These are phyloP conservation scores for Amphipyra tragopoginis DNA, from an alignment of 2,888 invertebrate genomes.

Conservation along the genomic window DNA sequence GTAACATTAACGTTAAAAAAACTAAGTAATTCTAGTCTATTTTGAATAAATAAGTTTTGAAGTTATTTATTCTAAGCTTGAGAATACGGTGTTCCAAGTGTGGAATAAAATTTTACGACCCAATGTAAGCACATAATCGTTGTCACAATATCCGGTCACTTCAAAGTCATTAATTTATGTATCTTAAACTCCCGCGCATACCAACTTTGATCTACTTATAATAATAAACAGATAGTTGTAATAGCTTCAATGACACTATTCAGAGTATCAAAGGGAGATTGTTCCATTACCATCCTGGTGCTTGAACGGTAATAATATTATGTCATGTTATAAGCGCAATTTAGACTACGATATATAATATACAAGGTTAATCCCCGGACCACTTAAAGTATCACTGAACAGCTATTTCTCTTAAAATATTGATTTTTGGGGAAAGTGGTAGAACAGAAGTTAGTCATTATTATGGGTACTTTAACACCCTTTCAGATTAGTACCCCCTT, in stretches of 20 bases:
- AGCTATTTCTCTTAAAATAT: no score
- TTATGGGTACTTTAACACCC: no score
- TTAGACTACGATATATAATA: no score
- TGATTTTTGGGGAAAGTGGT: no score
- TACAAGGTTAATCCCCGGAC: no score
- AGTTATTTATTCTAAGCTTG: no score
- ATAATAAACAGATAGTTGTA: conserved; percentile 39
- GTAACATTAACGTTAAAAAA: no score
- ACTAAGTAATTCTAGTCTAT: no score
- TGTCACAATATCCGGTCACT: conserved; percentile 60
- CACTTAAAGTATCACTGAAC: no score
- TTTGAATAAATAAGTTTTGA: no score
- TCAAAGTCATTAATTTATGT: conserved; percentile 46
- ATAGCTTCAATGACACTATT: conserved; percentile 33
- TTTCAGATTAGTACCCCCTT: no score
- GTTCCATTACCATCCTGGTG: background rate
- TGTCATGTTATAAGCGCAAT: conserved; percentile 22
- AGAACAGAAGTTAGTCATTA: no score
- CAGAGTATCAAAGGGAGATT: conserved; percentile 32
- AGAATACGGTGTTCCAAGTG: conserved; percentile 20
- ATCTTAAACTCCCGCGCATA: conserved; percentile 18
- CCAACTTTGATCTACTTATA: conserved; percentile 49
- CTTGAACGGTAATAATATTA: conserved; percentile 8
- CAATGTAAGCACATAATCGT: conserved; percentile 29
- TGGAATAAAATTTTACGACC: conserved; percentile 37